Evolutionary conservation across 2,888 invertebrate genomes (phyloP), one percentile per base, ranked within the genome.

Genomic region (Drosophila rellima): DNA sequence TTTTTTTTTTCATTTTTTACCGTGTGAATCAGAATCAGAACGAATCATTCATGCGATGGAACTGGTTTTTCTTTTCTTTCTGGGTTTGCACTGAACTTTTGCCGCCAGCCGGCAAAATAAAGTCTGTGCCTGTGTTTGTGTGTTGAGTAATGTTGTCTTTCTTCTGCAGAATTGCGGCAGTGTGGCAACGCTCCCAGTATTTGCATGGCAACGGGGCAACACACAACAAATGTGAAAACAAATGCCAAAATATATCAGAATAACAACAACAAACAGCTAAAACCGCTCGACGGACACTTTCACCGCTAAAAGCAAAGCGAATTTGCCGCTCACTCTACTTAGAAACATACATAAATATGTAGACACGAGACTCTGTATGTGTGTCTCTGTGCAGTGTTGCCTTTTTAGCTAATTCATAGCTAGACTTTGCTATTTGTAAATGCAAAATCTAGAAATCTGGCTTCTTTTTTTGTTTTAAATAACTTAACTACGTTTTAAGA

Each of bases 141-240:
- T 40, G 50, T 74, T 74, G 60, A 61, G 42, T 62, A 61, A 68
- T 74, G 47, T 42, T 45, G 15, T 39, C 11, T 33, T n/a, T 47
- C n/a, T 42, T 44, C 18, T 39, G 39, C 44, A 51, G 39, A 48
- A 45, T 62, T 71, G 59, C 42, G 56, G 35, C 59, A 35, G 54
- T 64, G 56, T 86, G 65, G 77, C 86, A 68, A 68, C 67, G 47
- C 67, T 79, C 18, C 33, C 10, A 6, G 10, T 62, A 70, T 73
- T 72, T 57, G 71, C 85, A 67, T 78, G 85, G 85, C 79, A 82
- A 82, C 82, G 72, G 37, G 11, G 11, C 37, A 13, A 78, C 18
- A 26, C 26, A 47, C 13, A 13, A 33, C 35, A 35, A 63, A 33
- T 35, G 63, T 44, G 52, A 67, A 61, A 72, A 64, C 71, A 76